A percentile compares a stretch with the other conserved stretches of the same genome.
phyloP scores from a whole-genome alignment of 2,797 vertebrate genomes.

The Peromyscus melanophrys region DNA sequence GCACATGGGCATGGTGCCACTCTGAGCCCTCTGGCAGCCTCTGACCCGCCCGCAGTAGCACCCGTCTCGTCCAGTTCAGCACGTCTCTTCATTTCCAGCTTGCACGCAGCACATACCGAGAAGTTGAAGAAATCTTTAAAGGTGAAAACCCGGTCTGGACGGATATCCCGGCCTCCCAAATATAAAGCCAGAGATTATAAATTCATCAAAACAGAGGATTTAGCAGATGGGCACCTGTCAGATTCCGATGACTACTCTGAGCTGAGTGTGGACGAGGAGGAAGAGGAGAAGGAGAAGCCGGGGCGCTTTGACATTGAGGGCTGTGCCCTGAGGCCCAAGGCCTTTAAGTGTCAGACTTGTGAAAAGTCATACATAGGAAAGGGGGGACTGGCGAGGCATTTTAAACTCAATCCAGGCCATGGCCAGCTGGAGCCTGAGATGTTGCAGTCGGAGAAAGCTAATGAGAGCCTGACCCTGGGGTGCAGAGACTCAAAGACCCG shows the following conservation, averaged over 20 bases:
- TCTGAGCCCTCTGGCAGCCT: accelerated
- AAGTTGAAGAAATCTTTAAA: constrained; percentile 93
- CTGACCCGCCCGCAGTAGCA: background rate
- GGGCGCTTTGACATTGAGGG: constrained; percentile 85
- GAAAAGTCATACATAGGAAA: constrained; percentile 97
- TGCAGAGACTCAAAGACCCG: background rate
- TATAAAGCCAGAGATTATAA: constrained; percentile 98
- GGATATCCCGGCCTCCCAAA: constrained; percentile 96
- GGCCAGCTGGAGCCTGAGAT: constrained; percentile 85
- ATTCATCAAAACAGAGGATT: constrained; percentile 97
- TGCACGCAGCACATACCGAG: constrained; percentile 86
- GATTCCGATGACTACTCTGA: constrained; percentile 98
- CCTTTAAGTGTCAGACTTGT: constrained; percentile 94
- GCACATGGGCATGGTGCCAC: constrained; percentile 44
- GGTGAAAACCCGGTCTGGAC: constrained; percentile 96
- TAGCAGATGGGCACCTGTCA: constrained; percentile 95
- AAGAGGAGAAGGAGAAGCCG: constrained; percentile 88
- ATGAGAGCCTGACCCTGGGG: constrained; percentile 55
- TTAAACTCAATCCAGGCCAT: constrained; percentile 95
- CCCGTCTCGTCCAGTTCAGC: constrained; percentile 72
- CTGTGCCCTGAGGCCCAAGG: constrained; percentile 92
- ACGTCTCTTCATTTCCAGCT: constrained; percentile 18
- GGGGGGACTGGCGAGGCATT: constrained; percentile 96
- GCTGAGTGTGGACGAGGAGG: constrained; percentile 96
- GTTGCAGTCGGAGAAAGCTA: constrained; percentile 71